Percentiles rank a stretch among this genome's conserved stretches.
Conservation (phyloP, 2,888 invertebrate genomes). For the Dolichomitus sp. region DNA sequence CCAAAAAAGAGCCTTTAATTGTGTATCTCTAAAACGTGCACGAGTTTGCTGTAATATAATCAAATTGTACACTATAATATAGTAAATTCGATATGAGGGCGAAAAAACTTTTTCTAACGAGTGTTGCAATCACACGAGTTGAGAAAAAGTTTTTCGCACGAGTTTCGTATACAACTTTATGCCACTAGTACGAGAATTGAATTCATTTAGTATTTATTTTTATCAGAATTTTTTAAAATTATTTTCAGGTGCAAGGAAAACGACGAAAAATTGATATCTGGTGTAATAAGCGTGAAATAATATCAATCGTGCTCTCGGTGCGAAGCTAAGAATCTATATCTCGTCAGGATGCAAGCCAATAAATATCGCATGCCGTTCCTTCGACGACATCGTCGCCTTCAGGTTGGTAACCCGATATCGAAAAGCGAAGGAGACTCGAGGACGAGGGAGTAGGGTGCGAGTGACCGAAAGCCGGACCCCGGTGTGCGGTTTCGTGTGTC, state of each 20-base stretch:
- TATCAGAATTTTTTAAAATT: neutral
- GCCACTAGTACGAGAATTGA: too few species aligned
- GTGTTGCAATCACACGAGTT: too few species aligned
- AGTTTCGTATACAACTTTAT: too few species aligned
- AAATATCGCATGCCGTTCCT: conserved; percentile 23
- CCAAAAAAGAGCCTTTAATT: neutral
- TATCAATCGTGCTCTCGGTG: conserved; percentile 7
- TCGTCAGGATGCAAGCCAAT: conserved; percentile 15
- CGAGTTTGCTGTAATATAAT: neutral
- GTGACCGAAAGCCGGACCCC: conserved; percentile 36
- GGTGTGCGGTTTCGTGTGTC: conserved; percentile 64
- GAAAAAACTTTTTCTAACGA: too few species aligned
- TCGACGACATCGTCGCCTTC: conserved; percentile 24
- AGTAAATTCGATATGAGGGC: too few species aligned
- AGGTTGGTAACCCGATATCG: conserved; percentile 40
- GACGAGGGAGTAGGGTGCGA: conserved; percentile 14
- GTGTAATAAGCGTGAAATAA: neutral
- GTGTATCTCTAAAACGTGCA: neutral
- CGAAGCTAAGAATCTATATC: neutral
- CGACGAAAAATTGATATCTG: neutral
- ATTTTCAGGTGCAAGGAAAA: neutral
- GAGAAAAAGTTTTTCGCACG: too few species aligned
- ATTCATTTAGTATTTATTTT: neutral
- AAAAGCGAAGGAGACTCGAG: conserved; percentile 5
- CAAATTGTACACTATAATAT: too few species aligned